phyloP scores from a whole-genome alignment of 1,140 invertebrate species.

The Bilobella aurantiaca region DNA sequence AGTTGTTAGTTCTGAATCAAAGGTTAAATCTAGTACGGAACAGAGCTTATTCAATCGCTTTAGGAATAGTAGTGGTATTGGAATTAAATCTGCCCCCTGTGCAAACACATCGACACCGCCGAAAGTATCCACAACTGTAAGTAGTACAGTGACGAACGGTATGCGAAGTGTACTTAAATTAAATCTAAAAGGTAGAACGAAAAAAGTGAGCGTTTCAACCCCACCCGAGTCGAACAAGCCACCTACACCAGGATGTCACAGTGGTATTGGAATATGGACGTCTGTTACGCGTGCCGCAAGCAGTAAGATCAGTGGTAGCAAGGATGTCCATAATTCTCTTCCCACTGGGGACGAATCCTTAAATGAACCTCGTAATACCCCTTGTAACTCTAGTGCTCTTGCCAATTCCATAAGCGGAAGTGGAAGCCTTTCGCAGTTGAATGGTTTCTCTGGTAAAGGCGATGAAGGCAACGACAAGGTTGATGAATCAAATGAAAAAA shows the following conservation, averaged over 20 bases:
- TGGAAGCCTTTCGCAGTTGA: no score
- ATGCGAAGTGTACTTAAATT: constrained; percentile 17
- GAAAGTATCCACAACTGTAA: not conserved
- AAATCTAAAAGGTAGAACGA: not conserved
- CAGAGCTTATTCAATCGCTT: not conserved
- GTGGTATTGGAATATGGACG: constrained; percentile 15
- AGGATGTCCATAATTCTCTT: not conserved
- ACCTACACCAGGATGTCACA: constrained; percentile 23
- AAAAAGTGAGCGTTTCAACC: not conserved
- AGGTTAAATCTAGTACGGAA: not conserved
- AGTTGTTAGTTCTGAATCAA: not conserved
- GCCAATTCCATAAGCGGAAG: no score
- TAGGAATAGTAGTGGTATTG: not conserved
- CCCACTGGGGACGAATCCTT: not conserved
- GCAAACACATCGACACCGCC: not conserved
- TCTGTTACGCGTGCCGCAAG: not conserved
- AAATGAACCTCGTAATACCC: constrained; percentile 42
- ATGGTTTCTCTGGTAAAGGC: no score
- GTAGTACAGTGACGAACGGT: not conserved
- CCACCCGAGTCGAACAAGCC: constrained; percentile 26
- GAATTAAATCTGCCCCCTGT: not conserved
- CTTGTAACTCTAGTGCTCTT: constrained; percentile 46
- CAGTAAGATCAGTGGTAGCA: not conserved
- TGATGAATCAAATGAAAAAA: constrained; percentile 38
- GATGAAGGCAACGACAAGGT: not conserved